These are phyloP conservation scores for Bovichtus variegatus DNA, from an alignment of 2,797 vertebrate species.

Conservation along the genomic window DNA sequence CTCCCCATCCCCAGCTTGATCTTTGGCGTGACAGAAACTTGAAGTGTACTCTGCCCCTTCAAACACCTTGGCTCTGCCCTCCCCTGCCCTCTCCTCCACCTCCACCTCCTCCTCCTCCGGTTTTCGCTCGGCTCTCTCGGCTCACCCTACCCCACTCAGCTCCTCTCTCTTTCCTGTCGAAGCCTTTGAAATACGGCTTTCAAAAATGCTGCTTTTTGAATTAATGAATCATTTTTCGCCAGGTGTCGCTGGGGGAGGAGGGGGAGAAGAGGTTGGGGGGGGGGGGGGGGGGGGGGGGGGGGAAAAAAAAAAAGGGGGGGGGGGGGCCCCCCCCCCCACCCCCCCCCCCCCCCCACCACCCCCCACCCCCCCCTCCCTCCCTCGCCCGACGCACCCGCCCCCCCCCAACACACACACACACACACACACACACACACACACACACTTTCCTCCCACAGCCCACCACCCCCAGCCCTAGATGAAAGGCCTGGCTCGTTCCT, in stretches of 20 bases:
- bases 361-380: too few relatives aligned
- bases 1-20: slow-evolving; percentile 76
- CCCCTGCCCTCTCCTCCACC: slow-evolving; percentile 38
- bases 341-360: too few relatives aligned
- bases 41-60: slow-evolving; percentile 87
- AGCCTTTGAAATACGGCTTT: slow-evolving; percentile 91
- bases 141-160: slow-evolving; percentile 76
- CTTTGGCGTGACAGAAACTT: slow-evolving; percentile 80
- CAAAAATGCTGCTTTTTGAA: slow-evolving; percentile 89
- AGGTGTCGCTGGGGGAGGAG: slow-evolving; percentile 81
- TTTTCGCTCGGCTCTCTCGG: slow-evolving; percentile 52
- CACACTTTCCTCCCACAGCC: slow-evolving; percentile 56
- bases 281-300: slow-evolving; percentile 1
- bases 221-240: slow-evolving; percentile 92
- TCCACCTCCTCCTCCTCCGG: slow-evolving; percentile 19
- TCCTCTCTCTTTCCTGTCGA: slow-evolving; percentile 78
- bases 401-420: slow-evolving; percentile 3
- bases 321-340: too few relatives aligned
- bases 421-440: slow-evolving; percentile 40
- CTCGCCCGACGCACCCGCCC: slow-evolving; percentile 30
- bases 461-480: slow-evolving; percentile 79
- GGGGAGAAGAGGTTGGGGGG: slow-evolving; percentile 4
- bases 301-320: too few relatives aligned
- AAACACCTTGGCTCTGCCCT: slow-evolving; percentile 83
- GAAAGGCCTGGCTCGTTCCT: slow-evolving; percentile 87